phyloP scores from a whole-genome alignment of 2,888 invertebrate genomes.

The Ichneumoninae sp. region DNA sequence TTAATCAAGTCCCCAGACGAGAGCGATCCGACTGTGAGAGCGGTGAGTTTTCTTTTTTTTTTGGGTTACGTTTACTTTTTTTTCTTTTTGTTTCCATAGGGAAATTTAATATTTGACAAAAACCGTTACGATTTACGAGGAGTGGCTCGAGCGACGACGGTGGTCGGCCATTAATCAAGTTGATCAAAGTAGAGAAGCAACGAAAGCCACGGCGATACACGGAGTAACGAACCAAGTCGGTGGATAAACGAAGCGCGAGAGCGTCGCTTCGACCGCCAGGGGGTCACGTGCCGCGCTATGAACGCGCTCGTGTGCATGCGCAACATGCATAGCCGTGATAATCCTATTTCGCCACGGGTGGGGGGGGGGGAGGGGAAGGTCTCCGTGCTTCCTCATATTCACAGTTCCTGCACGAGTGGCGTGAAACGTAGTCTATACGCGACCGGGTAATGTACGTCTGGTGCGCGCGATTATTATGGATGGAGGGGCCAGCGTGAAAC shows the following conservation, averaged over 20 bases:
- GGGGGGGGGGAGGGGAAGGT: background rate
- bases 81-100: background rate
- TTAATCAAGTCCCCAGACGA: conserved; percentile 39
- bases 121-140: background rate
- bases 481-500: conserved; percentile 41
- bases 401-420: conserved; percentile 10
- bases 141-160: background rate
- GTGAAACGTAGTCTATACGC: conserved; percentile 37
- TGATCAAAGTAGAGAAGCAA: background rate
- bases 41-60: conserved; percentile 5
- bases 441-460: background rate
- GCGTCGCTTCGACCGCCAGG: conserved; percentile 5
- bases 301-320: conserved; percentile 35
- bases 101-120: background rate
- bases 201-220: background rate
- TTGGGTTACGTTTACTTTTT: conserved; percentile 4
- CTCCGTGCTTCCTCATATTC: conserved; percentile 41
- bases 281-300: conserved; percentile 38
- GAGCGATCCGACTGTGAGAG: conserved; percentile 2
- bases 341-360: conserved; percentile 55
- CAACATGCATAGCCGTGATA: conserved; percentile 49
- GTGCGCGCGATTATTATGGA: conserved; percentile 11
- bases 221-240: background rate
- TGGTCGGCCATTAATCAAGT: conserved; percentile 5
- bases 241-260: conserved; percentile 17